phyloP scores from a whole-genome alignment of 2,797 vertebrate genomes.

The Bothrops alternatus region DNA sequence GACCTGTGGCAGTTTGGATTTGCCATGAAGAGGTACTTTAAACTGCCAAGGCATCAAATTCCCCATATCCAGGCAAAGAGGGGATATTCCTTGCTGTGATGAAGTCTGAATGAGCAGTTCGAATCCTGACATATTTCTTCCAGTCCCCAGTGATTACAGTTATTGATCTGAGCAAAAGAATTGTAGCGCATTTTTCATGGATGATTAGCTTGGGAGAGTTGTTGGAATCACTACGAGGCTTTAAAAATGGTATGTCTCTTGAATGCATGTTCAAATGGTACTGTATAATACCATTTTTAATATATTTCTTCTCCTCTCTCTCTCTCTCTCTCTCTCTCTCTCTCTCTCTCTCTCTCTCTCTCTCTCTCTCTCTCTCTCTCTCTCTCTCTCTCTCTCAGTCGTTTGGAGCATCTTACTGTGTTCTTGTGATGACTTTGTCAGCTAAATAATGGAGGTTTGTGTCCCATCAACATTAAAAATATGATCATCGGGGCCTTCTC shows the following conservation, averaged over 20 bases:
- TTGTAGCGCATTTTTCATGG: background rate
- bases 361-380: no score
- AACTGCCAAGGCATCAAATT: background rate
- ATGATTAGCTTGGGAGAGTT: background rate
- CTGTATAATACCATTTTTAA: background rate
- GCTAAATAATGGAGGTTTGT: background rate
- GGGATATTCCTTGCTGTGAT: background rate
- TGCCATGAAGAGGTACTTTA: background rate
- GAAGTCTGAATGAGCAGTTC: background rate
- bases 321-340: no score
- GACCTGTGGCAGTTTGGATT: background rate
- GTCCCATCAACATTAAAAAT: background rate
- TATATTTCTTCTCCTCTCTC: background rate
- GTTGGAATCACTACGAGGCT: background rate
- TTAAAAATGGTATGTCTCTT: background rate
- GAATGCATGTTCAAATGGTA: background rate
- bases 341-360: no score
- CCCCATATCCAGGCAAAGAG: background rate
- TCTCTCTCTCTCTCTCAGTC: background rate
- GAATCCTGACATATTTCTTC: background rate
- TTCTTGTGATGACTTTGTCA: background rate
- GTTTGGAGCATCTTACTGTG: background rate
- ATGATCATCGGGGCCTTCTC: background rate
- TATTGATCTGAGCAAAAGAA: background rate
- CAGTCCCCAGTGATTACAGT: background rate